A percentile compares a stretch with the other conserved stretches of the same genome.
phyloP scores from a whole-genome alignment of 2,113 vertebrate genomes.

The Vulpes lagopus region DNA sequence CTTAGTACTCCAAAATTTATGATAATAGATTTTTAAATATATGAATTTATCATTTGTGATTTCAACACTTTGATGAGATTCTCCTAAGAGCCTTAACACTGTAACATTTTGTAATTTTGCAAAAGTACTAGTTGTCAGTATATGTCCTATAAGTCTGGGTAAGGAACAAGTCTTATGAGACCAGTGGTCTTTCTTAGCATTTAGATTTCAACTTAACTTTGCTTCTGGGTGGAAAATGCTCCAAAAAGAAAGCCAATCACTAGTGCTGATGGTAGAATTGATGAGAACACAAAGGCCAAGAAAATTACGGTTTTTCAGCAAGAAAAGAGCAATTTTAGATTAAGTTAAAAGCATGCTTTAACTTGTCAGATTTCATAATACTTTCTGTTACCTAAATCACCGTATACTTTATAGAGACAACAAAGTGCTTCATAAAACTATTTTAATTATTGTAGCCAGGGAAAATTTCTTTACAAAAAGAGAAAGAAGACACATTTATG shows the following conservation, averaged over 20 bases:
- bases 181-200: background rate
- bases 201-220: conserved; percentile 34
- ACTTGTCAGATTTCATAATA: background rate
- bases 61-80: background rate
- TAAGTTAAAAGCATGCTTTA: conserved; percentile 37
- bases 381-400: conserved; percentile 25
- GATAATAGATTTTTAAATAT: conserved; percentile 5
- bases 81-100: background rate
- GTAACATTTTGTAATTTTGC: background rate
- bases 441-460: conserved; percentile 22
- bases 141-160: background rate
- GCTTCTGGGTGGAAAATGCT: background rate
- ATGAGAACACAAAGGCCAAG: background rate
- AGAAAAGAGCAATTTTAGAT: background rate
- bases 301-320: background rate
- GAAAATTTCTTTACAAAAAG: conserved; percentile 42
- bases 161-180: background rate
- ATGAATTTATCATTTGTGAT: background rate
- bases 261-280: background rate
- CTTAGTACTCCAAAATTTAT: background rate
- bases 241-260: background rate
- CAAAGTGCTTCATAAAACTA: background rate
- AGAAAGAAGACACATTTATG: background rate
- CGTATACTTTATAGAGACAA: conserved; percentile 26
- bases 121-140: background rate